A percentile compares a stretch with the other conserved stretches of the same genome.
phyloP scores from a whole-genome alignment of 2,113 vertebrate genomes.

The Calidris pugnax region DNA sequence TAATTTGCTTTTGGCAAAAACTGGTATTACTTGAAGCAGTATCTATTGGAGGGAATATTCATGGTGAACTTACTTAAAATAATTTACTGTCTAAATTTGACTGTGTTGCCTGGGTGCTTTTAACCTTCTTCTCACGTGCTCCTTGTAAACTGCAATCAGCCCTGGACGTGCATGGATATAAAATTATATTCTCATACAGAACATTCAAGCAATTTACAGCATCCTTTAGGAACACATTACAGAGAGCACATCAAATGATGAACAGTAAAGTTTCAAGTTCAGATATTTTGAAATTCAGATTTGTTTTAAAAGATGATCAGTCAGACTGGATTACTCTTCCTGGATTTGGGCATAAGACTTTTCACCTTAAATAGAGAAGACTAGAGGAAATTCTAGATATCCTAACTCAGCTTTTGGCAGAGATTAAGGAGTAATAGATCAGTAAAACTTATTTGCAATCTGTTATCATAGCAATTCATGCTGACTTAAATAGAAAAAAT shows the following conservation, averaged over 20 bases:
- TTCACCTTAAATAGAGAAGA: background rate
- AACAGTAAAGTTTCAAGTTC: background rate
- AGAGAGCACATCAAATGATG: background rate
- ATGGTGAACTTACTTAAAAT: background rate
- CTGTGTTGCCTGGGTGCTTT: background rate
- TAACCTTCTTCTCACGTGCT: background rate
- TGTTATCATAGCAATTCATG: background rate
- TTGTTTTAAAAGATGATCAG: background rate
- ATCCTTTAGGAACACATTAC: background rate
- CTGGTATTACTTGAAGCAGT: background rate
- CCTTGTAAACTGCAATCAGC: background rate
- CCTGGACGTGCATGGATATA: background rate
- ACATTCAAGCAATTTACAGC: too few relatives aligned
- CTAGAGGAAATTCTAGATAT: background rate
- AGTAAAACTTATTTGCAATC: background rate
- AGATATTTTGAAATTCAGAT: background rate
- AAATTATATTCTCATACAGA: background rate
- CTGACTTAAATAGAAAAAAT: background rate
- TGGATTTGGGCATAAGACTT: background rate
- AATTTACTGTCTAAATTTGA: background rate
- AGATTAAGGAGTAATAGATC: background rate
- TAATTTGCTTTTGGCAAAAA: background rate
- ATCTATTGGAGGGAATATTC: background rate
- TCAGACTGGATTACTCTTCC: background rate
- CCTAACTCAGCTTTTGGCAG: background rate